Base-by-base conservation (phyloP, 2,888 invertebrate genomes). In the Stenurella melanura region DNA sequence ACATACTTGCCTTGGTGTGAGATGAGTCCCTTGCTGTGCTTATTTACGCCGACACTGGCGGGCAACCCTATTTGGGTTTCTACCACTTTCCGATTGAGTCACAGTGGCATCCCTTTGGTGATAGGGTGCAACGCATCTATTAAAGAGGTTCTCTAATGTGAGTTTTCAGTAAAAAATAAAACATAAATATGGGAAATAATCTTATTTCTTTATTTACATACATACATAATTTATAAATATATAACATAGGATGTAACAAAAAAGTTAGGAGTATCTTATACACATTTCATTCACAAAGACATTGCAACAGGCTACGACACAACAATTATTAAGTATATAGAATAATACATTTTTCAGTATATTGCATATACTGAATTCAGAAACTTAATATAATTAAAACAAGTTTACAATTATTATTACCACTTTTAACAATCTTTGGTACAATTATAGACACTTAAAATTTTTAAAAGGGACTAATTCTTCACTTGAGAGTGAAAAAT, bases 391-490 rank as follows among this genome's bases (percentile, higher is more conserved):
- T 19, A 64, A 42, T 67, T 67, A 69, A n/a, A 66, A 74, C 72
- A 78, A 76, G 66, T 70, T 78, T 76, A 79, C 78, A 74, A 79
- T 68, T 78, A 80, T 73, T 34, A 26, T 34, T 78, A 80, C 19
- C 57, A 57, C 76, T 79, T 78, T 78, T 76, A 85, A 85, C 84
- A 85, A 85, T 85, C 85, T 85, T 85, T 85, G 84, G 85, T 85
- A 85, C 82, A 81, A 79, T 82, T 74, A 80, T 77, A 78, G 76
- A 76, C 73, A 76, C 74, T 79, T 80, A 80, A 81, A 81, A 78
- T 81, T 79, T 83, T 81, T 80, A 82, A 79, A 79, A 82, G 79
- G 81, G 79, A 76, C 74, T 74, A 63, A 74, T 30, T 76, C 64
- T 56, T 69, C 56, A 69, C 68, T 60, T 74, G 73, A 38, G 61